Evolutionary conservation across 2,888 invertebrate species (phyloP).

Genomic region (Petrolisthes cinctipes): DNA sequence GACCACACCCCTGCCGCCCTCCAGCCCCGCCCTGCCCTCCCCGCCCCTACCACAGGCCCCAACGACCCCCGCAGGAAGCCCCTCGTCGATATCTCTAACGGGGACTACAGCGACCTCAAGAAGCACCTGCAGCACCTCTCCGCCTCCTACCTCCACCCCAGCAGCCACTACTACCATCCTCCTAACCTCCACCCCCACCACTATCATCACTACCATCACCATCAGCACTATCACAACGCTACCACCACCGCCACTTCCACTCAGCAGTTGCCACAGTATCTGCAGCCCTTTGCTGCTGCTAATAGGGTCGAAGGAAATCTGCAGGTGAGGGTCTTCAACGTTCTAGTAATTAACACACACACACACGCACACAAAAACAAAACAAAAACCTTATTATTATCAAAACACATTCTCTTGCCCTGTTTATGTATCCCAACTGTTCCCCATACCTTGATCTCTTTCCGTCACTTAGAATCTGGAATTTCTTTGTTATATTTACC

Average conservation of each 20-base stretch:
- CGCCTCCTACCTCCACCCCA: conserved; percentile 16
- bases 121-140: conserved; percentile 57
- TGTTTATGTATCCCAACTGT: too few relatives aligned
- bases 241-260: not conserved
- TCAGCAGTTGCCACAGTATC: conserved; percentile 9
- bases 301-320: not conserved
- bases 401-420: too few relatives aligned
- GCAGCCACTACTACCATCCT: conserved; percentile 14
- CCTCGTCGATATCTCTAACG: conserved; percentile 62
- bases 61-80: conserved; percentile 59
- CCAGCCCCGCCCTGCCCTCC: conserved; percentile 36
- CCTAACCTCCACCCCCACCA: conserved; percentile 23
- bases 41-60: conserved; percentile 48
- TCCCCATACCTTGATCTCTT: too few relatives aligned
- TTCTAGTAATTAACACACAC: not conserved
- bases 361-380: not conserved
- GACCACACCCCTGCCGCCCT: conserved; percentile 63
- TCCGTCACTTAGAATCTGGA: too few relatives aligned
- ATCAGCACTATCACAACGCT: conserved; percentile 14
- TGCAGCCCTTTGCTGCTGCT: conserved; percentile 20
- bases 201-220: not conserved
- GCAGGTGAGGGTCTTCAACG: not conserved
- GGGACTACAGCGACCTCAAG: conserved; percentile 61
- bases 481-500: too few relatives aligned
- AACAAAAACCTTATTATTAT: too few relatives aligned